Percentiles rank a stretch among this genome's conserved stretches.
Evolutionary conservation across 2,797 vertebrate species (phyloP).

Genomic region (Psittacula echo): DNA sequence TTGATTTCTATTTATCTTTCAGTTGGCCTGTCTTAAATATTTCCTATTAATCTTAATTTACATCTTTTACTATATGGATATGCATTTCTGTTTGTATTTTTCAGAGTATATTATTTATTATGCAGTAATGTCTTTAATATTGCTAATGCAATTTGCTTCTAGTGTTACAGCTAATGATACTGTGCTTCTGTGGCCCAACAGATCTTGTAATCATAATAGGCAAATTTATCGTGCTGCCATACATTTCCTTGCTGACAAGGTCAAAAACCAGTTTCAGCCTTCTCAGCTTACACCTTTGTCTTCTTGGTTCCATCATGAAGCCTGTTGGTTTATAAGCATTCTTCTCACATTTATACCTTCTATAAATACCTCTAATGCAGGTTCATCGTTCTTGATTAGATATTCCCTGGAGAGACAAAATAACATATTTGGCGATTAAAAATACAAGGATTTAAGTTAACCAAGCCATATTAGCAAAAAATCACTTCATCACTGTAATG

Average conservation of each 20-base stretch:
- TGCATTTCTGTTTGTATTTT: neutral
- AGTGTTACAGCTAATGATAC: neutral
- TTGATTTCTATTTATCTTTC: neutral
- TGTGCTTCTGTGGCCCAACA: neutral
- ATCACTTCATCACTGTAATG: neutral
- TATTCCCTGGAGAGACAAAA: neutral
- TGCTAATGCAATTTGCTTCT: neutral
- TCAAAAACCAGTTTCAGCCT: neutral
- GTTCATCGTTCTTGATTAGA: constrained; percentile 22
- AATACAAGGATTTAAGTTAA: neutral
- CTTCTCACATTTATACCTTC: neutral
- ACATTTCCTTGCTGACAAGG: neutral
- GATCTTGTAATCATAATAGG: neutral
- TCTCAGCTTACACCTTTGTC: neutral
- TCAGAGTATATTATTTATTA: neutral
- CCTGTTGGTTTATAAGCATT: neutral
- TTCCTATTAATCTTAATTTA: neutral
- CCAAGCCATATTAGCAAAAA: neutral
- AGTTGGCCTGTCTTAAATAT: neutral
- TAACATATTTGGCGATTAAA: neutral
- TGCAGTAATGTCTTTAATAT: neutral
- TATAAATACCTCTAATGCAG: neutral
- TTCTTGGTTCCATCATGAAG: neutral
- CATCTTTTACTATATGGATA: neutral
- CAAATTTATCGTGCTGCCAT: neutral